A percentile compares a stretch with the other conserved stretches of the same genome.
These are phyloP conservation scores for Daktulosphaira vitifoliae DNA, from an alignment of 1,140 invertebrate species.

Conservation along the genomic window DNA sequence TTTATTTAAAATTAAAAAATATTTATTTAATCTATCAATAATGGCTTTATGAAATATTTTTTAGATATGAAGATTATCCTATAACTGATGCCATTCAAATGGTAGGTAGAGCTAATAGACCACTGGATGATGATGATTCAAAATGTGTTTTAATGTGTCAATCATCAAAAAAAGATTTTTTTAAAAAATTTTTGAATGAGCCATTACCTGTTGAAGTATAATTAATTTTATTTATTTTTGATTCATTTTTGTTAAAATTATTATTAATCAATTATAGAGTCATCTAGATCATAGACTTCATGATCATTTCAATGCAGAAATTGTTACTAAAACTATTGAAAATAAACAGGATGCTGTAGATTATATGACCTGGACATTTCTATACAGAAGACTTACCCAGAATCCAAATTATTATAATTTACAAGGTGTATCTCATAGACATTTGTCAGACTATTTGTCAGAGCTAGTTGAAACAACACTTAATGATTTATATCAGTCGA, in stretches of 20 bases:
- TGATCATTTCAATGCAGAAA: conserved; percentile 99
- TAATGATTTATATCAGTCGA: conserved; percentile 90
- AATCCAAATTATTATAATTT: conserved; percentile 99
- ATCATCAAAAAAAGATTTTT: conserved; percentile 96
- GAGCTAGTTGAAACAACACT: conserved; percentile 96
- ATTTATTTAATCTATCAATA: no score
- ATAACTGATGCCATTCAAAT: conserved; percentile 96
- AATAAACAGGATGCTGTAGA: conserved; percentile 99
- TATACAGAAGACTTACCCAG: conserved; percentile 93
- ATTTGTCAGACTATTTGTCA: conserved; percentile 96
- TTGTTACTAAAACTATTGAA: conserved; percentile 98
- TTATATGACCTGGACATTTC: conserved; percentile 98
- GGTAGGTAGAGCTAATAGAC: conserved; percentile 86
- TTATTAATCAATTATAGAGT: conserved; percentile 49
- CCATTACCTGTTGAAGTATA: conserved; percentile 89
- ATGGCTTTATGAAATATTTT: no score
- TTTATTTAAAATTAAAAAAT: no score
- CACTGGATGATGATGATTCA: conserved; percentile 82
- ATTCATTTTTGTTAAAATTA: no score
- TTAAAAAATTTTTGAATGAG: conserved; percentile 97
- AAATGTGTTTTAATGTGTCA: conserved; percentile 97
- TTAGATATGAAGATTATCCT: conserved; percentile 92
- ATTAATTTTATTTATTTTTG: not conserved
- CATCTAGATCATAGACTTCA: conserved; percentile 94
- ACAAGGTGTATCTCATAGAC: conserved; percentile 90